Conservation (phyloP, 2,113 vertebrate genomes). For the Calyptomena viridis region DNA sequence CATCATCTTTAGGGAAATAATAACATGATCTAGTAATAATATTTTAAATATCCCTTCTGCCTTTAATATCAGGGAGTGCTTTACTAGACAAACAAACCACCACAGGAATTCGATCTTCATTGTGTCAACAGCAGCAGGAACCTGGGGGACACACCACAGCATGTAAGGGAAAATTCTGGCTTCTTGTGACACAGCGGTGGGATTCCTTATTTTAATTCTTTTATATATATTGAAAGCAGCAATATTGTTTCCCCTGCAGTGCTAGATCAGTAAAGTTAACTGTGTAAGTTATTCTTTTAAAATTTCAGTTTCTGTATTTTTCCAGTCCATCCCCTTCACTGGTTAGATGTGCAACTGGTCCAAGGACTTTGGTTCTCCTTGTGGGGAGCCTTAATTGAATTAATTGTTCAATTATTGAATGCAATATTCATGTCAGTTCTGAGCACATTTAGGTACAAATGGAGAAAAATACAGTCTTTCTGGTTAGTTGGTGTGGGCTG, state of each 20-base stretch:
- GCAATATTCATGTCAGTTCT: background rate
- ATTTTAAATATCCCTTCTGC: background rate
- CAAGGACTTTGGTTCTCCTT: background rate
- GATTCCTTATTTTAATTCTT: background rate
- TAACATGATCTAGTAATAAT: background rate
- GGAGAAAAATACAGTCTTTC: background rate
- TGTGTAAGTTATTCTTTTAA: background rate
- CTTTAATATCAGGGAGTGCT: background rate
- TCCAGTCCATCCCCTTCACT: background rate
- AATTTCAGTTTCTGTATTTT: background rate
- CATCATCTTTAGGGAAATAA: background rate
- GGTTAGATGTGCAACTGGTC: background rate
- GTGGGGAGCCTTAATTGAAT: background rate
- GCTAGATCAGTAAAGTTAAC: background rate
- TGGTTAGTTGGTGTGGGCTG: background rate
- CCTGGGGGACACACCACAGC: background rate
- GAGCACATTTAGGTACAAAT: background rate
- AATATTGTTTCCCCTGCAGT: background rate
- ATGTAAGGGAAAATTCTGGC: background rate
- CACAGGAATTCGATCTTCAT: background rate
- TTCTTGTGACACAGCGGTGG: background rate
- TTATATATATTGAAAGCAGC: background rate
- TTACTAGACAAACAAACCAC: background rate
- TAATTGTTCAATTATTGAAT: background rate
- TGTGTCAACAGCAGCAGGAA: background rate